Percentiles rank a stretch among this genome's conserved stretches.
These are phyloP conservation scores for Urocyon cinereoargenteus DNA, from an alignment of 2,797 vertebrate genomes.

Conservation along the genomic window DNA sequence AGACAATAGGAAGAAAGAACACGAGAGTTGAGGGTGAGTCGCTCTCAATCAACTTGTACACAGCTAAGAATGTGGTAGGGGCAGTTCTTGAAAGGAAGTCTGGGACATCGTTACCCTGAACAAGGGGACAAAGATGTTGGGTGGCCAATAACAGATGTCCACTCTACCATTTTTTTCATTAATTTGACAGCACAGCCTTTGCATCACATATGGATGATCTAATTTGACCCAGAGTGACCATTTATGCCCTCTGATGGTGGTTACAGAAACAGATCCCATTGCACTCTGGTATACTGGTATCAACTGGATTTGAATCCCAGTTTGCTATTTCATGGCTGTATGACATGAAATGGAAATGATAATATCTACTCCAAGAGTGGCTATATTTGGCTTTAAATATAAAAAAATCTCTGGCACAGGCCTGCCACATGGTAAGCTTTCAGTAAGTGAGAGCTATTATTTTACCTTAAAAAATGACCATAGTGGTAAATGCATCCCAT, in stretches of 20 bases:
- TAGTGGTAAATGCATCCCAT: not conserved
- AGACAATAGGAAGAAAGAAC: not conserved
- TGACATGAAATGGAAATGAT: not conserved
- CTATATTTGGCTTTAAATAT: too few species aligned
- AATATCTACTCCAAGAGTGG: not conserved
- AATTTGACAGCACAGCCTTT: not conserved
- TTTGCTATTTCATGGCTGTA: not conserved
- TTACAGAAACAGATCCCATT: not conserved
- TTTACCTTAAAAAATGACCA: not conserved
- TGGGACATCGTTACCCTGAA: not conserved
- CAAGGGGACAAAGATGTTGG: not conserved
- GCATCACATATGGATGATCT: not conserved
- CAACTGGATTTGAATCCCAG: not conserved
- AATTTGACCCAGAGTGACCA: not conserved
- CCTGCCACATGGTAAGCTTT: not conserved
- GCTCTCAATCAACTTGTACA: not conserved
- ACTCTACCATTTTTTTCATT: not conserved
- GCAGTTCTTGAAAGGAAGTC: not conserved
- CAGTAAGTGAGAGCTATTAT: not conserved
- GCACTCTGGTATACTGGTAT: too few species aligned
- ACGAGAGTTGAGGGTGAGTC: not conserved
- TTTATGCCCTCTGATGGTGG: not conserved
- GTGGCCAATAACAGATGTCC: not conserved
- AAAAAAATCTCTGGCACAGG: not conserved
- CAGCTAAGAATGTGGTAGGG: not conserved